phyloP scores from a whole-genome alignment of 1,140 invertebrate genomes.

The Rhopalosiphum maidis region DNA sequence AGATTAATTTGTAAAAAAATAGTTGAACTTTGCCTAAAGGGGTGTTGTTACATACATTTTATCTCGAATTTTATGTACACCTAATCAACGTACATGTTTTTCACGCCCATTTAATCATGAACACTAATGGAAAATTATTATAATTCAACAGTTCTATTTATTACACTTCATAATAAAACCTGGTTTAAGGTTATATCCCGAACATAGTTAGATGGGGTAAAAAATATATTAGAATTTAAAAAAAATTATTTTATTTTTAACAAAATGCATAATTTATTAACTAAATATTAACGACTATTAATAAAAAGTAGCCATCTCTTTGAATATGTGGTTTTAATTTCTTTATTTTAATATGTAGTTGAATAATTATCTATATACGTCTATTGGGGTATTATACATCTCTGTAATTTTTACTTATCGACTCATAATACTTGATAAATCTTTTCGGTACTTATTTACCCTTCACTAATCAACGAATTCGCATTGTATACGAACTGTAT shows the following conservation, averaged over 20 bases:
- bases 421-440: background rate
- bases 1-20: background rate
- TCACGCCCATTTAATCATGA: background rate
- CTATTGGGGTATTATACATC: background rate
- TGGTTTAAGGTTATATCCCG: background rate
- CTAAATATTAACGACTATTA: no score
- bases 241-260: no score
- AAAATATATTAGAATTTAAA: background rate
- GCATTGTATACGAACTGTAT: background rate
- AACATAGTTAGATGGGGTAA: background rate
- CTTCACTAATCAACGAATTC: background rate
- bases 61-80: background rate
- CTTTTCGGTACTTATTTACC: background rate
- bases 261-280: no score
- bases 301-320: background rate
- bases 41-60: background rate
- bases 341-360: background rate
- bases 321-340: background rate
- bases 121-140: background rate
- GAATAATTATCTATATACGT: background rate
- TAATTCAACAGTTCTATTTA: background rate
- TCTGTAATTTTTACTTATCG: background rate
- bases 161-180: background rate
- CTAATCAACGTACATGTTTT: background rate
- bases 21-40: background rate